These are phyloP conservation scores for Troilus luridus DNA, from an alignment of 2,888 invertebrate genomes.

Conservation along the genomic window DNA sequence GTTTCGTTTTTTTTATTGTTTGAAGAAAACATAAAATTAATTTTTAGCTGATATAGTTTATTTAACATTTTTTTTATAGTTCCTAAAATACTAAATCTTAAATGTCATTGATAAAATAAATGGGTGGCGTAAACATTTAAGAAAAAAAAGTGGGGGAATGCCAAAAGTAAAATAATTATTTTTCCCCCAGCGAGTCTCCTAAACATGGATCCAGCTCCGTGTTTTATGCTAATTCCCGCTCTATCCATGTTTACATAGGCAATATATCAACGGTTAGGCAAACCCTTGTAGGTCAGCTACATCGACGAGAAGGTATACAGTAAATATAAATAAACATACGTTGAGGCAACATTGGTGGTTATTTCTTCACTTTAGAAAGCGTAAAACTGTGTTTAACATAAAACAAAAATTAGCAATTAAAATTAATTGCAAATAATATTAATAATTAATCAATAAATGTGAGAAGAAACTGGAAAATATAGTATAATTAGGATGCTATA, in stretches of 20 bases:
- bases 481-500: no score
- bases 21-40: no score
- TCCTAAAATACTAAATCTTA: background rate
- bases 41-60: no score
- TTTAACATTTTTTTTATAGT: background rate
- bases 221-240: slow-evolving; percentile 9
- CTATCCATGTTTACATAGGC: background rate
- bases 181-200: background rate
- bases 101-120: background rate
- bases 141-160: background rate
- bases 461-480: no score
- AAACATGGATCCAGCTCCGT: background rate
- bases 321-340: background rate
- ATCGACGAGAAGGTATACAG: background rate
- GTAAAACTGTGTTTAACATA: background rate
- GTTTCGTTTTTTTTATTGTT: no score
- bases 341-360: background rate
- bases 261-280: background rate
- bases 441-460: no score
- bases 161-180: background rate
- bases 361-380: background rate
- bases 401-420: no score
- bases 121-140: background rate
- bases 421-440: no score
- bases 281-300: background rate